phyloP scores from a whole-genome alignment of 2,797 vertebrate genomes.

The Xyrichtys novacula region DNA sequence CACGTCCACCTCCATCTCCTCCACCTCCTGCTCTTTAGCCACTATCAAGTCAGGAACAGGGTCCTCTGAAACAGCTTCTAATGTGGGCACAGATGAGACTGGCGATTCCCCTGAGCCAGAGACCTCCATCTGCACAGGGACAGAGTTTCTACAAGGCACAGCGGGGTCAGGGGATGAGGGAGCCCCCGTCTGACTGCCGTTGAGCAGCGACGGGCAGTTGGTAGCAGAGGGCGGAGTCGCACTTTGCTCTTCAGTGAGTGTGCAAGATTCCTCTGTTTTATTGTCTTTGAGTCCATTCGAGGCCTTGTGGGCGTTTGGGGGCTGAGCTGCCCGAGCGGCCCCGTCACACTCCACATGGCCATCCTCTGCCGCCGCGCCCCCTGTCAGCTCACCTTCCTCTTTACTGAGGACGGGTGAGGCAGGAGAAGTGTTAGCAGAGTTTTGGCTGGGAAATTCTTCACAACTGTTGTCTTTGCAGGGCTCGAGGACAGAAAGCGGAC shows the following conservation, averaged over 20 bases:
- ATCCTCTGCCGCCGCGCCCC: constrained; percentile 64
- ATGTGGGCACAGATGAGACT: constrained; percentile 53
- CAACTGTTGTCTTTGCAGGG: constrained; percentile 86
- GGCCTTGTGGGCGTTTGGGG: constrained; percentile 86
- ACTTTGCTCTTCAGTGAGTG: constrained; percentile 84
- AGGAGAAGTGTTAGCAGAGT: constrained; percentile 49
- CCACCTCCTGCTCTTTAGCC: constrained; percentile 92
- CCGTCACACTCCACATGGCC: constrained; percentile 71
- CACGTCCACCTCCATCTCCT: constrained; percentile 92
- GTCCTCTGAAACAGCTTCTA: constrained; percentile 71
- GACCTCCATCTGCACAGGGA: constrained; percentile 87
- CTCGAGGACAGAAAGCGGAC: constrained; percentile 83
- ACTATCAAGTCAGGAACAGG: constrained; percentile 86
- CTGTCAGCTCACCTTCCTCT: constrained; percentile 77
- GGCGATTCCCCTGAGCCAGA: constrained; percentile 66
- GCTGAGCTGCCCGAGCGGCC: constrained; percentile 75
- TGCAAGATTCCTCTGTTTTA: constrained; percentile 82
- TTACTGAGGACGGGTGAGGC: constrained; percentile 58
- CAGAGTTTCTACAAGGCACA: constrained; percentile 97
- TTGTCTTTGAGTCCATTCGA: constrained; percentile 92
- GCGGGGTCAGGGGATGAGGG: constrained; percentile 88
- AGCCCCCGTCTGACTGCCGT: constrained; percentile 86
- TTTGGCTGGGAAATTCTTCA: constrained; percentile 81
- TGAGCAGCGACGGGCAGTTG: constrained; percentile 85
- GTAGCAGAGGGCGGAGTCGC: constrained; percentile 85